A percentile compares a stretch with the other conserved stretches of the same genome.
Conservation (phyloP, 2,797 vertebrate genomes). For the Crypturellus tataupa region DNA sequence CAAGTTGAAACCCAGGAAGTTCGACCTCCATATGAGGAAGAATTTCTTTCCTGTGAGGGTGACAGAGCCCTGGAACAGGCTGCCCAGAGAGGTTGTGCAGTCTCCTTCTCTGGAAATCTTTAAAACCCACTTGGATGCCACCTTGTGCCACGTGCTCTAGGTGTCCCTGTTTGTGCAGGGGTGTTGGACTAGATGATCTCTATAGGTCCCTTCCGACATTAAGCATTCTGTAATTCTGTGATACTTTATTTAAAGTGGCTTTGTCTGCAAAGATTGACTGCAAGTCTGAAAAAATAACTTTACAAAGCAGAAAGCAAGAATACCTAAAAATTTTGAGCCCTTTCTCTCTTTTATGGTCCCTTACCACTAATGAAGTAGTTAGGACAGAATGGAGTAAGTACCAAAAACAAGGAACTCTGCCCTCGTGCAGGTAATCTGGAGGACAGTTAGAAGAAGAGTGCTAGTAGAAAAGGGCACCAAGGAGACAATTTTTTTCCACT, state of each 20-base stretch:
- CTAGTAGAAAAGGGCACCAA: neutral
- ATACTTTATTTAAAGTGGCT: neutral
- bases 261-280: neutral
- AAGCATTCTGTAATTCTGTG: too few relatives aligned
- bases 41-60: too few relatives aligned
- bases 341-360: neutral
- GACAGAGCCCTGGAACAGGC: too few relatives aligned
- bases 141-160: too few relatives aligned
- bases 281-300: accelerated
- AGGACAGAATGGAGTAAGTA: neutral
- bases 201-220: too few relatives aligned
- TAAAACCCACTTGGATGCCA: too few relatives aligned
- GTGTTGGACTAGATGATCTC: too few relatives aligned
- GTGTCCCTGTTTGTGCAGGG: too few relatives aligned
- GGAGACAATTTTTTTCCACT: neutral
- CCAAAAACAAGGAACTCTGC: neutral
- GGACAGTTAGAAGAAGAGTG: neutral
- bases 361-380: neutral
- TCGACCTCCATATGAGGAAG: too few relatives aligned
- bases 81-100: too few relatives aligned
- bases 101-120: too few relatives aligned
- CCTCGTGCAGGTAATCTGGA: neutral
- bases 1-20: too few relatives aligned
- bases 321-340: neutral
- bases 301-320: neutral